Base-by-base conservation (phyloP, 2,888 invertebrate species). In the Trypoxylon attenuatum region DNA sequence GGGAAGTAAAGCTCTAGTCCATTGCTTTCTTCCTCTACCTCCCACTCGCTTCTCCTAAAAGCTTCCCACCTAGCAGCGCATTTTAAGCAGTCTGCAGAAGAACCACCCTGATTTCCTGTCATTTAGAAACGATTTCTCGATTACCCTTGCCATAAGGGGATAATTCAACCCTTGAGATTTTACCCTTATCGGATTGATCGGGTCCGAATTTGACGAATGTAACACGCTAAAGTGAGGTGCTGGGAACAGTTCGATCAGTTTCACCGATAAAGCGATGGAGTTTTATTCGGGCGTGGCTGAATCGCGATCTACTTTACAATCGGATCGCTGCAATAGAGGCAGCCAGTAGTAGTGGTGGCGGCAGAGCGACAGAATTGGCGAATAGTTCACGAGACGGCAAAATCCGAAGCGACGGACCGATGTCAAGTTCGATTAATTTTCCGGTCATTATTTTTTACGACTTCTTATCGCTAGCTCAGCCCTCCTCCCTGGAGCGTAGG, bases 381-480 rank as follows among this genome's bases (percentile, higher is more conserved):
- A 27, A 69, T 73, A 72, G 73, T 82, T 82, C 77, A 84, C 77
- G 84, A 83, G 71, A 62, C 73, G 49, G 51, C 62, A 57, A 71
- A 79, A 85, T 78, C 70, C 77, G 80, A 79, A 73, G 80, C 78
- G 85, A 84, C 84, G 79, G 82, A 68, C 68, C 78, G 77, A 80
- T 73, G 81, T 82, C 80, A 72, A 81, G 77, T 83, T 83, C 84
- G 84, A 85, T 85, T 85, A 85, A 85, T 85, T 85, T 85, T 85
- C 84, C 84, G 84, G 83, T 82, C 84, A 82, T 85, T 85, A 85
- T 85, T 85, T 85, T 85, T 85, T 83, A 85, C 78, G 84, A 80
- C 79, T 81, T 58, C 81, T 77, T 84, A 84, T 84, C 84, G 76
- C 63, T 45, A 46, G 69, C 69, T 76, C 80, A 74, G 74, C 72